phyloP scores from a whole-genome alignment of 2,888 invertebrate genomes.

The Erebia aethiops region DNA sequence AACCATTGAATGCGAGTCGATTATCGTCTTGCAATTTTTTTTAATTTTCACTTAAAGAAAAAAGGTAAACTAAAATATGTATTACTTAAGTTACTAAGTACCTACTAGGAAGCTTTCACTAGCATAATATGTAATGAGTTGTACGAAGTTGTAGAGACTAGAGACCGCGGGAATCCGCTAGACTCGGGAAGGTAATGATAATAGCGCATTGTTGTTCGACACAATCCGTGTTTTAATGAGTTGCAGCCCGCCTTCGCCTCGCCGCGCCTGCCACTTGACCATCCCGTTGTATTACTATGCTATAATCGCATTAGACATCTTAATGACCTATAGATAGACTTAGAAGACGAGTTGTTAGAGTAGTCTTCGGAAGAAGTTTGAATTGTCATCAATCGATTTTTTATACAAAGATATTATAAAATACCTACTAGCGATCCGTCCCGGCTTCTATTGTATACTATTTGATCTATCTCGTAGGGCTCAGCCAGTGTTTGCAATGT shows the following conservation, averaged over 20 bases:
- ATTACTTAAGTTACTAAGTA: constrained; percentile 23
- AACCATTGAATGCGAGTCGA: no score
- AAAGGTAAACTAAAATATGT: neutral
- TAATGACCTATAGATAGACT: neutral
- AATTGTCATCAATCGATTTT: no score
- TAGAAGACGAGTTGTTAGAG: no score
- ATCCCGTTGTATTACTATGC: constrained; percentile 15
- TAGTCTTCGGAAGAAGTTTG: no score
- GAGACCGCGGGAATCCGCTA: constrained; percentile 61
- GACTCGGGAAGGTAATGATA: constrained; percentile 56
- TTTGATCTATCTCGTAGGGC: no score
- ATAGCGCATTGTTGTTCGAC: constrained; percentile 59
- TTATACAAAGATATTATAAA: no score
- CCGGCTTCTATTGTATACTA: no score
- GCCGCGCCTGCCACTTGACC: constrained; percentile 32
- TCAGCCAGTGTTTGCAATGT: no score
- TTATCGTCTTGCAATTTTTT: neutral
- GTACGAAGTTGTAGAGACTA: constrained; percentile 56
- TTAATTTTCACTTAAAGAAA: neutral
- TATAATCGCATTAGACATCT: neutral
- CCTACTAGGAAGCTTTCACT: constrained; percentile 61
- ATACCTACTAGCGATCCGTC: no score
- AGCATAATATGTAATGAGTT: constrained; percentile 58
- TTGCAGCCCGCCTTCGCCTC: constrained; percentile 42
- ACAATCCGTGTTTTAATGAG: constrained; percentile 59